A percentile compares a stretch with the other conserved stretches of the same genome.
Evolutionary conservation across 1,140 invertebrate genomes (phyloP).

Genomic region (Melitaea cinxia): DNA sequence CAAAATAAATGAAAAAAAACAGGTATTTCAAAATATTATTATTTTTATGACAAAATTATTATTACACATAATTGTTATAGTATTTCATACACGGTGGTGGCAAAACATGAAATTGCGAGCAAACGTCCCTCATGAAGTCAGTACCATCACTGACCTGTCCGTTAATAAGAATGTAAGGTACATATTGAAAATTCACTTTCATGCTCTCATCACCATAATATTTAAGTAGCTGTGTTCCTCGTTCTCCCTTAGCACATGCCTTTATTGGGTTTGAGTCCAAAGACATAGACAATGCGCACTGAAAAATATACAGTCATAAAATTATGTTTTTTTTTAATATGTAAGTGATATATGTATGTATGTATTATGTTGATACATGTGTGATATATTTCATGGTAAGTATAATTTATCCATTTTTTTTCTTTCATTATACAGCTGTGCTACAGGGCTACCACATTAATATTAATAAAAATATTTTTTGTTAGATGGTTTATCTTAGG

Average conservation of each 20-base stretch:
- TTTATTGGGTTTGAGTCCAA: constrained; percentile 53
- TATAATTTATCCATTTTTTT: too few relatives aligned
- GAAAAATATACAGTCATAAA: constrained; percentile 45
- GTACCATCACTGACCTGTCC: constrained; percentile 31
- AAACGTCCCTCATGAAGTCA: constrained; percentile 51
- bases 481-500: too few relatives aligned
- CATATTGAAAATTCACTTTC: constrained; percentile 44
- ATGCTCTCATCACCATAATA: constrained; percentile 58
- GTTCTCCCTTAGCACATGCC: constrained; percentile 53
- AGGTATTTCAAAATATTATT: too few relatives aligned
- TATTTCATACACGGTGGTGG: constrained; percentile 23
- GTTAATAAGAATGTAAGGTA: constrained; percentile 62
- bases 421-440: too few relatives aligned
- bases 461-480: too few relatives aligned
- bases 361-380: too few relatives aligned
- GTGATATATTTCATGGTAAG: too few relatives aligned
- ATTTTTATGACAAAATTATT: too few relatives aligned
- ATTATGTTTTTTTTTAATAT: too few relatives aligned
- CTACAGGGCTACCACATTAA: too few relatives aligned
- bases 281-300: constrained; percentile 53
- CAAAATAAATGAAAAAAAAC: too few relatives aligned
- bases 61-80: not conserved
- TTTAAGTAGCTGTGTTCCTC: constrained; percentile 51
- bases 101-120: constrained; percentile 31
- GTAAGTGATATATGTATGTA: too few relatives aligned